Evolutionary conservation across 2,113 vertebrate species (phyloP).

Genomic region (Corythornis madagascariensis): DNA sequence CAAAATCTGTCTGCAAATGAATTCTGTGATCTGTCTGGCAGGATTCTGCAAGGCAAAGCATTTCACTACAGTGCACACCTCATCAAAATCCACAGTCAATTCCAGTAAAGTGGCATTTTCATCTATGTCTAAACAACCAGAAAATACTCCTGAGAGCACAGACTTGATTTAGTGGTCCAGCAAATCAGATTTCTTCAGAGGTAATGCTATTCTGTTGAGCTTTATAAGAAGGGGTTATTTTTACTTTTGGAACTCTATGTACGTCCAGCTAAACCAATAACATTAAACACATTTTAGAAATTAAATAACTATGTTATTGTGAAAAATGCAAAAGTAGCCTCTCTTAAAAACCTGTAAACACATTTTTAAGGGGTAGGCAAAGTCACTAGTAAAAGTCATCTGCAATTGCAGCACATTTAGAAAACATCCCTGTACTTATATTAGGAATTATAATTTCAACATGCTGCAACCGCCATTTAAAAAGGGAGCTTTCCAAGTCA

Average conservation of each 20-base stretch:
- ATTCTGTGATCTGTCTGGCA: too few species aligned
- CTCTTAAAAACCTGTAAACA: not conserved
- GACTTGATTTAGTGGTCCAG: not conserved
- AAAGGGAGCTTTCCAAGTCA: constrained; percentile 8
- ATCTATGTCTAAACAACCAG: not conserved
- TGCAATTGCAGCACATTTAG: not conserved
- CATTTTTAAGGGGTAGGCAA: not conserved
- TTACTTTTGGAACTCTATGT: not conserved
- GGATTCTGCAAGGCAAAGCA: too few species aligned
- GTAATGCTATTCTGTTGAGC: not conserved
- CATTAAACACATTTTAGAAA: constrained; percentile 16
- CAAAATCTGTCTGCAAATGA: too few species aligned
- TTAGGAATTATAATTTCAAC: not conserved
- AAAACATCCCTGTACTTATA: not conserved
- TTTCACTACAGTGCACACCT: not conserved
- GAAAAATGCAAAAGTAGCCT: not conserved
- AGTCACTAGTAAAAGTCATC: not conserved
- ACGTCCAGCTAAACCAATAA: not conserved
- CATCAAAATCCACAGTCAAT: not conserved
- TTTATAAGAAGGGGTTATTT: not conserved
- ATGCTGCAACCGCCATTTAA: not conserved
- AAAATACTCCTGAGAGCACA: not conserved
- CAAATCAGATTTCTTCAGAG: constrained; percentile 17
- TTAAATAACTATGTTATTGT: not conserved
- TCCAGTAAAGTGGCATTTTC: not conserved